Percentiles rank a stretch among this genome's conserved stretches.
phyloP scores from a whole-genome alignment of 2,888 invertebrate species.

The Drosophila suboccidentalis region DNA sequence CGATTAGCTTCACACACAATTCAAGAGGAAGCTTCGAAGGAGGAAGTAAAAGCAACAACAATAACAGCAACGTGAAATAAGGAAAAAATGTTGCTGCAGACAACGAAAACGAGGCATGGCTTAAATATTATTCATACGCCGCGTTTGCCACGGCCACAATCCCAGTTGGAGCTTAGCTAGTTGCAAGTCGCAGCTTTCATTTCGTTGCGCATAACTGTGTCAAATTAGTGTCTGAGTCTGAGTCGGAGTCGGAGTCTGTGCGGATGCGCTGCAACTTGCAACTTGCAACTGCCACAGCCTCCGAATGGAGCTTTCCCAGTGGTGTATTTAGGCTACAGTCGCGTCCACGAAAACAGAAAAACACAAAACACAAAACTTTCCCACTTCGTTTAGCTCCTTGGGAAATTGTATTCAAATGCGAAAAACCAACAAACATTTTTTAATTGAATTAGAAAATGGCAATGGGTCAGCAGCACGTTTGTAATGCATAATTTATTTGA shows the following conservation, averaged over 20 bases:
- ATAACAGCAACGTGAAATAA: conserved; percentile 1
- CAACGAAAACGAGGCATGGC: conserved; percentile 34
- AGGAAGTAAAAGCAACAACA: conserved; percentile 11
- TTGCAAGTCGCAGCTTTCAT: conserved; percentile 67
- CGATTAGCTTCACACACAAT: conserved; percentile 20
- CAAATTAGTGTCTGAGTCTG: conserved; percentile 72
- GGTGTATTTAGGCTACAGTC: conserved; percentile 58
- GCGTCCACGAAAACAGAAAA: conserved; percentile 29
- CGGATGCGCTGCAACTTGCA: conserved; percentile 43
- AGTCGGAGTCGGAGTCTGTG: conserved; percentile 24
- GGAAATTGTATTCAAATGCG: conserved; percentile 77
- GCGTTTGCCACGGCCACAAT: conserved; percentile 55
- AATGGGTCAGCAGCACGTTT: conserved; percentile 82
- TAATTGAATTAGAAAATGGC: conserved; percentile 82
- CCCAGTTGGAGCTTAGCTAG: conserved; percentile 39
- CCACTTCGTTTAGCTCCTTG: conserved; percentile 66
- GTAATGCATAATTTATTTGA: conserved; percentile 80
- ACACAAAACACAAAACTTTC: conserved; percentile 59
- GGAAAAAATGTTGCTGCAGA: conserved; percentile 15
- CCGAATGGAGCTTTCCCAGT: conserved; percentile 61
- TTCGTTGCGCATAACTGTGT: conserved; percentile 79
- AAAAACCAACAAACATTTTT: conserved; percentile 64
- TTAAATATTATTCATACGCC: conserved; percentile 78
- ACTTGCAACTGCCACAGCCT: not conserved
- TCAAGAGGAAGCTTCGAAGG: conserved; percentile 8